These are phyloP conservation scores for Prorops nasuta DNA, from an alignment of 1,140 invertebrate species.

Conservation along the genomic window DNA sequence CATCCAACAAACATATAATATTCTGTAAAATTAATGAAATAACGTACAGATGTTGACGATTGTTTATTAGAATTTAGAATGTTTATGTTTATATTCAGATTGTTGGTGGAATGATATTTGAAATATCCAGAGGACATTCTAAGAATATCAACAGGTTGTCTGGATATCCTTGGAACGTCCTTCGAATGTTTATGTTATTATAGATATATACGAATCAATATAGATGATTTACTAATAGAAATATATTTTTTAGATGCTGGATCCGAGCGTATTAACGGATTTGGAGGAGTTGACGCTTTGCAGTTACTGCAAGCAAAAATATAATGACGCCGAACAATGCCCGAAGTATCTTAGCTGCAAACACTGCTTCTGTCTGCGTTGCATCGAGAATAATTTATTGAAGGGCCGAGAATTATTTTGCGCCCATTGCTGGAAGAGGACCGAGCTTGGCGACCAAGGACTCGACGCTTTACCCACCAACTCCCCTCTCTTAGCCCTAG, in stretches of 20 bases:
- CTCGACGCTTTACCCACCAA: conserved; percentile 68
- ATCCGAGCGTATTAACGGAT: conserved; percentile 61
- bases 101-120: too few relatives aligned
- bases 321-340: conserved; percentile 66
- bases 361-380: conserved; percentile 74
- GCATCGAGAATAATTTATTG: conserved; percentile 65
- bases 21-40: too few relatives aligned
- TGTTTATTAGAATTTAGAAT: too few relatives aligned
- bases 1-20: too few relatives aligned
- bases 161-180: too few relatives aligned
- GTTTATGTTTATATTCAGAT: too few relatives aligned
- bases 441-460: conserved; percentile 62
- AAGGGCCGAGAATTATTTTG: conserved; percentile 67
- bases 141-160: too few relatives aligned
- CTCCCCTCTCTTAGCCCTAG: conserved; percentile 63
- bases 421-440: conserved; percentile 68
- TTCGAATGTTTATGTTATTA: too few relatives aligned
- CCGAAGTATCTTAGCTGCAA: conserved; percentile 75
- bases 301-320: conserved; percentile 67
- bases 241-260: conserved; percentile 52
- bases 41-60: too few relatives aligned
- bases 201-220: too few relatives aligned
- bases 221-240: too few relatives aligned
- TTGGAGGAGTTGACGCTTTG: conserved; percentile 71
- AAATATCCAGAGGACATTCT: too few relatives aligned